These are phyloP conservation scores for Ectemnius lituratus DNA, from an alignment of 2,888 invertebrate species.

Conservation along the genomic window DNA sequence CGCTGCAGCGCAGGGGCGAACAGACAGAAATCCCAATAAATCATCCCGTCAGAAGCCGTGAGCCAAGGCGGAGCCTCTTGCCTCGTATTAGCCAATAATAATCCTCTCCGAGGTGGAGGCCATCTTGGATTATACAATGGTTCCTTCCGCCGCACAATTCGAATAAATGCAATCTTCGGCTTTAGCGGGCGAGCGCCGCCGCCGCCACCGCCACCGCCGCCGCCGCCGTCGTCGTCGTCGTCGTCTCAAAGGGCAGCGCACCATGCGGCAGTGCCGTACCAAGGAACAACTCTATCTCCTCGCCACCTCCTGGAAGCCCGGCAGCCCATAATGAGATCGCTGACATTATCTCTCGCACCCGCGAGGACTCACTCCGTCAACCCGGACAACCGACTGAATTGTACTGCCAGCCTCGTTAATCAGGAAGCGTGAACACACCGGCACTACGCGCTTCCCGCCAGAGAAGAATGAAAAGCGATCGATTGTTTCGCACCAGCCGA, in stretches of 20 bases:
- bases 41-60: conserved; percentile 81
- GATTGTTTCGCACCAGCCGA: no score
- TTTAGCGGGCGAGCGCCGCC: conserved; percentile 59
- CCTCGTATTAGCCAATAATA: conserved; percentile 82
- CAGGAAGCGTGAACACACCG: no score
- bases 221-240: conserved; percentile 46
- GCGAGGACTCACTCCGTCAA: neutral
- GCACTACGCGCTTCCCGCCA: no score
- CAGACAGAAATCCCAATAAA: conserved; percentile 80
- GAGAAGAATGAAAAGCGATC: no score
- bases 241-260: conserved; percentile 66
- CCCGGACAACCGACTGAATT: neutral
- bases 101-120: conserved; percentile 80
- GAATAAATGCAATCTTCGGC: conserved; percentile 75
- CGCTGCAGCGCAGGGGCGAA: conserved; percentile 75
- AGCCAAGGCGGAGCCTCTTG: conserved; percentile 81
- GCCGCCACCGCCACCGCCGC: conserved; percentile 45
- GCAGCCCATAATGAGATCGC: neutral
- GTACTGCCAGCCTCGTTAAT: no score
- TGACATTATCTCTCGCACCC: neutral
- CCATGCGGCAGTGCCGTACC: conserved; percentile 29
- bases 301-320: neutral
- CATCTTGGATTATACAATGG: conserved; percentile 80
- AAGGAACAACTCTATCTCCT: conserved; percentile 4
- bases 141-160: conserved; percentile 76